Conservation (phyloP, 2,888 invertebrate genomes). For the Andrena praecox region DNA sequence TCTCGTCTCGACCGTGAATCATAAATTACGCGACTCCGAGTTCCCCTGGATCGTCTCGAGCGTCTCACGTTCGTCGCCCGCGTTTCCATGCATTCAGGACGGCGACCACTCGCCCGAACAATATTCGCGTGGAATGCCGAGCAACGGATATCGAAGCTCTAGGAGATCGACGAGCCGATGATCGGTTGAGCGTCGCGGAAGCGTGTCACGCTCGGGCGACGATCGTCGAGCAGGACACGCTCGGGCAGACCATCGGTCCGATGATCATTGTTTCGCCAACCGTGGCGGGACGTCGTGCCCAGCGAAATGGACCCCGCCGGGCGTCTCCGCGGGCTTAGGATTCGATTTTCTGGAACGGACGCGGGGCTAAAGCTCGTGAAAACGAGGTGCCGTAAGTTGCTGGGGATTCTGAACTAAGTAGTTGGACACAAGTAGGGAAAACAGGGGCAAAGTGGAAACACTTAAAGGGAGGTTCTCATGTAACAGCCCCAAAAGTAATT, state of each 20-base stretch:
- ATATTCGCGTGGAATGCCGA: conserved; percentile 20
- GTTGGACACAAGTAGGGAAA: too few species aligned
- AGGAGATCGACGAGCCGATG: conserved; percentile 46
- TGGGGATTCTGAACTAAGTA: neutral
- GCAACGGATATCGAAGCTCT: conserved; percentile 40
- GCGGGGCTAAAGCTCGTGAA: neutral
- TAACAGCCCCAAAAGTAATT: too few species aligned
- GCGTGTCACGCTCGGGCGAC: conserved; percentile 52
- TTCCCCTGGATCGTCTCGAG: neutral
- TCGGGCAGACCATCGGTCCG: conserved; percentile 57
- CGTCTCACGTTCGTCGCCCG: conserved; percentile 15
- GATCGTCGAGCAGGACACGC: conserved; percentile 56
- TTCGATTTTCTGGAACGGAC: conserved; percentile 9
- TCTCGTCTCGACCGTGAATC: conserved; percentile 8
- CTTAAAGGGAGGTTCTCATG: too few species aligned
- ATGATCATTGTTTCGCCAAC: conserved; percentile 61
- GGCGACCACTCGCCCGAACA: conserved; percentile 13
- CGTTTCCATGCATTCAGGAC: conserved; percentile 26
- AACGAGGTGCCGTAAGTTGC: neutral
- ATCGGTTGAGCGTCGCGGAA: conserved; percentile 57
- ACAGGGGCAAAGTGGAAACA: too few species aligned
- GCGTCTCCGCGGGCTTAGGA: neutral
- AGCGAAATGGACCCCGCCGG: conserved; percentile 9
- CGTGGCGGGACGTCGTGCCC: conserved; percentile 39
- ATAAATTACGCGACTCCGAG: conserved; percentile 23